phyloP scores from a whole-genome alignment of 2,888 invertebrate species.

The Drosophila merina region DNA sequence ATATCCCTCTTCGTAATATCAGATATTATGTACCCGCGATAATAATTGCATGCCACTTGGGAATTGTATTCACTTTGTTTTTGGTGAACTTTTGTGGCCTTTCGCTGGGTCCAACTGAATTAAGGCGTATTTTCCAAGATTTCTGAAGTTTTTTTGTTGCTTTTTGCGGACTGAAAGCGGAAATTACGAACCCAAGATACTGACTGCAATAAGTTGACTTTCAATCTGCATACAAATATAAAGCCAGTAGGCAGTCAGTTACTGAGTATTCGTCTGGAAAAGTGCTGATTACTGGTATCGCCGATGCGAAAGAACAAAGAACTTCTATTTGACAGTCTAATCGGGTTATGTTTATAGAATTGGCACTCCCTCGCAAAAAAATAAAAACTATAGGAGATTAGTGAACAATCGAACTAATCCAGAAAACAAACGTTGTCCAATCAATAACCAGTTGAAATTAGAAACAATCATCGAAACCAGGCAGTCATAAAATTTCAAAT shows the following conservation, averaged over 20 bases:
- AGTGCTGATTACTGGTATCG: conserved; percentile 39
- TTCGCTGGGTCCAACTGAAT: conserved; percentile 10
- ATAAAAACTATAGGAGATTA: conserved; percentile 28
- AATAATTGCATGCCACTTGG: conserved; percentile 17
- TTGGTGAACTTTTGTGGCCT: conserved; percentile 28
- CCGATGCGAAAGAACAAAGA: conserved; percentile 25
- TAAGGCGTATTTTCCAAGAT: conserved; percentile 10
- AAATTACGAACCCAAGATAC: conserved; percentile 6
- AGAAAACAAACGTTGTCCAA: conserved; percentile 20
- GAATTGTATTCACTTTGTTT: conserved; percentile 15
- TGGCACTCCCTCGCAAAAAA: conserved; percentile 5
- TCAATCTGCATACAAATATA: conserved; percentile 12
- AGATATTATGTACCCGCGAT: conserved; percentile 18
- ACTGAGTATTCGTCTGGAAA: neutral
- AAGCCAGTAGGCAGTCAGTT: conserved; percentile 6
- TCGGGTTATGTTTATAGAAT: conserved; percentile 26
- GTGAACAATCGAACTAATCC: conserved; percentile 25
- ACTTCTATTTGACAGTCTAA: conserved; percentile 28
- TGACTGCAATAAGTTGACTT: conserved; percentile 20
- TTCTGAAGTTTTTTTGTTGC: neutral
- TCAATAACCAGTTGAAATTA: conserved; percentile 12
- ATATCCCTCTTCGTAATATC: neutral
- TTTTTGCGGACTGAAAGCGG: conserved; percentile 12
- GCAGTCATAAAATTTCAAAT: conserved; percentile 15
- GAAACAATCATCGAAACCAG: conserved; percentile 11